Percentiles rank a stretch among this genome's conserved stretches.
phyloP scores from a whole-genome alignment of 2,113 vertebrate genomes.

The Podarcis cretensis region DNA sequence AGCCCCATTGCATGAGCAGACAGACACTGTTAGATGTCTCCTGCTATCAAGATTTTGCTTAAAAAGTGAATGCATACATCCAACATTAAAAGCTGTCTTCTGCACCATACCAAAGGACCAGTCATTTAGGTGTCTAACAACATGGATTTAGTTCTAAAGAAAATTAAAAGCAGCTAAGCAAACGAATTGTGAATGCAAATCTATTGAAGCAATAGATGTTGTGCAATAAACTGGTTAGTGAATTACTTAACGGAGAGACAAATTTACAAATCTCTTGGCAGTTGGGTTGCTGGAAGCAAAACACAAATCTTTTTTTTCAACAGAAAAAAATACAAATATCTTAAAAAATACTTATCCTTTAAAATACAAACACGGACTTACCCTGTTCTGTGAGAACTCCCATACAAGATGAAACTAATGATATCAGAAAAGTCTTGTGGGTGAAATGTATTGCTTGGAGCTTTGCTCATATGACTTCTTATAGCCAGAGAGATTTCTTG shows the following conservation, averaged over 20 bases:
- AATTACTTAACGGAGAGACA: background rate
- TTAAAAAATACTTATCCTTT: too few species aligned
- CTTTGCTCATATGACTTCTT: slow-evolving; percentile 93
- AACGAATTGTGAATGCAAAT: background rate
- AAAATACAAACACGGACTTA: slow-evolving; percentile 63
- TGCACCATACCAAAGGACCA: background rate
- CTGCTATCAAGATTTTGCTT: background rate
- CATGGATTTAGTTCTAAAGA: background rate
- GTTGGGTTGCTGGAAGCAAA: background rate
- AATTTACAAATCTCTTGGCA: background rate
- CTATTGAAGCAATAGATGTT: too few species aligned
- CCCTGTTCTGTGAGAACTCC: slow-evolving; percentile 94
- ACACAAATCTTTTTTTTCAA: background rate
- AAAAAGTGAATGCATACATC: background rate
- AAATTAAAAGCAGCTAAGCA: background rate
- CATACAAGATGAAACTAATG: slow-evolving; percentile 97
- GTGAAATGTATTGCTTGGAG: slow-evolving; percentile 95
- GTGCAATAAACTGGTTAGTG: background rate
- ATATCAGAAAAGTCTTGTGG: slow-evolving; percentile 99
- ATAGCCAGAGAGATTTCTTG: slow-evolving; percentile 93
- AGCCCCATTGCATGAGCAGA: too few species aligned
- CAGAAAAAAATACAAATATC: too few species aligned
- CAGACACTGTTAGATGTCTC: too few species aligned
- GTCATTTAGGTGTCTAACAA: too few species aligned
- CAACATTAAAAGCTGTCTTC: background rate